These are phyloP conservation scores for Galeopterus variegatus DNA, from an alignment of 2,113 vertebrate genomes.

Conservation along the genomic window DNA sequence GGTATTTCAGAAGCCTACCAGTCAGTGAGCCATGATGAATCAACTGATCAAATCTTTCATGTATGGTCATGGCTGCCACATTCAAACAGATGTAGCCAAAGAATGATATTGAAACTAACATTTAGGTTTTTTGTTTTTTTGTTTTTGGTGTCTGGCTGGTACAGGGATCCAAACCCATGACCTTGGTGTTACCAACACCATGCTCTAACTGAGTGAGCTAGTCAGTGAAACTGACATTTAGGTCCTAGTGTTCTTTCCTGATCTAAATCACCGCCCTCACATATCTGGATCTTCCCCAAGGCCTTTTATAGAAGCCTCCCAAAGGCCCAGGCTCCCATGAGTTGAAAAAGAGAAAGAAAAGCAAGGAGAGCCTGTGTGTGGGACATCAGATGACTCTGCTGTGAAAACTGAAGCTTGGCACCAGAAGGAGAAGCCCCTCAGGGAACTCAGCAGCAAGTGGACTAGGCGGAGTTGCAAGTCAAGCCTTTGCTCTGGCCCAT, in stretches of 20 bases:
- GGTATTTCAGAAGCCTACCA: neutral
- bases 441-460: slow-evolving; percentile 7
- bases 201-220: no score
- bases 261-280: slow-evolving; percentile 37
- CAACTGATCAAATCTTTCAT: slow-evolving; percentile 10
- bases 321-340: neutral
- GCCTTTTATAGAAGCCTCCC: slow-evolving; percentile 47
- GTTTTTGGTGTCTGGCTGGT: no score
- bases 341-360: slow-evolving; percentile 53
- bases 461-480: neutral
- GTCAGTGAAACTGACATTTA: slow-evolving; percentile 39
- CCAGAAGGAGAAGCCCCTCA: neutral
- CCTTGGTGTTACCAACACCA: no score
- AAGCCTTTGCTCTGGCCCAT: neutral
- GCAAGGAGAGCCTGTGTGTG: neutral
- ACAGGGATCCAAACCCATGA: no score
- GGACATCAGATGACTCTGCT: slow-evolving; percentile 34
- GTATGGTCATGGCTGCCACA: neutral
- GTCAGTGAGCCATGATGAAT: slow-evolving; percentile 8
- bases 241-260: neutral
- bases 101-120: slow-evolving; percentile 51
- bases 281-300: slow-evolving; percentile 45
- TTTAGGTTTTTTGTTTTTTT: neutral
- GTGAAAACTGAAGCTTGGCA: slow-evolving; percentile 44
- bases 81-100: slow-evolving; percentile 31